These are phyloP conservation scores for Aphelenchoides bicaudatus DNA, from an alignment of 2,888 invertebrate genomes.

Conservation along the genomic window DNA sequence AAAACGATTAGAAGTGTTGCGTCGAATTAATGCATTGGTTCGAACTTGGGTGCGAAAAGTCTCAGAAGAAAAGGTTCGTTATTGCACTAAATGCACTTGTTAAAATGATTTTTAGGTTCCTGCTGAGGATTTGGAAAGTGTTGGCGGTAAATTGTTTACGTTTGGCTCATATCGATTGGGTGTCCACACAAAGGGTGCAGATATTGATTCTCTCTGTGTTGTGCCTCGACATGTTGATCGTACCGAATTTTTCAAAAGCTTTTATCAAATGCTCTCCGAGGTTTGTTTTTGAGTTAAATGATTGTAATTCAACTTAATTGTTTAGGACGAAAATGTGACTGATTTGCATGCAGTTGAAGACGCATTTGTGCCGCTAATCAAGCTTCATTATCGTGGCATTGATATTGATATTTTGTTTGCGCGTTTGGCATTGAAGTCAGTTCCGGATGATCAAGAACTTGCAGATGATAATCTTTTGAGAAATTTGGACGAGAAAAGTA, in stretches of 20 bases:
- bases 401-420: constrained; percentile 97
- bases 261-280: constrained; percentile 81
- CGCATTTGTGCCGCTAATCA: constrained; percentile 97
- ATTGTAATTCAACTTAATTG: neutral
- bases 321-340: constrained; percentile 66
- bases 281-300: constrained; percentile 60
- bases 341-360: constrained; percentile 81
- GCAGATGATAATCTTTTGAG: constrained; percentile 84
- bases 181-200: constrained; percentile 93
- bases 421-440: constrained; percentile 85
- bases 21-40: constrained; percentile 81
- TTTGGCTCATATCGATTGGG: constrained; percentile 89
- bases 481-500: constrained; percentile 91
- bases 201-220: constrained; percentile 96
- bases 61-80: constrained; percentile 68
- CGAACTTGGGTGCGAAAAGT: constrained; percentile 89
- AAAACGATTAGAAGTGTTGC: constrained; percentile 63
- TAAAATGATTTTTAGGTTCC: constrained; percentile 74
- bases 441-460: constrained; percentile 82
- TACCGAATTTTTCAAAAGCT: constrained; percentile 88
- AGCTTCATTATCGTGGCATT: constrained; percentile 96
- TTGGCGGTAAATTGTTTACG: constrained; percentile 98
- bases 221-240: constrained; percentile 92
- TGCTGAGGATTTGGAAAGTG: constrained; percentile 76
- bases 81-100: neutral